Evolutionary conservation across 2,113 vertebrate species (phyloP).

Genomic region (Pipa parva): DNA sequence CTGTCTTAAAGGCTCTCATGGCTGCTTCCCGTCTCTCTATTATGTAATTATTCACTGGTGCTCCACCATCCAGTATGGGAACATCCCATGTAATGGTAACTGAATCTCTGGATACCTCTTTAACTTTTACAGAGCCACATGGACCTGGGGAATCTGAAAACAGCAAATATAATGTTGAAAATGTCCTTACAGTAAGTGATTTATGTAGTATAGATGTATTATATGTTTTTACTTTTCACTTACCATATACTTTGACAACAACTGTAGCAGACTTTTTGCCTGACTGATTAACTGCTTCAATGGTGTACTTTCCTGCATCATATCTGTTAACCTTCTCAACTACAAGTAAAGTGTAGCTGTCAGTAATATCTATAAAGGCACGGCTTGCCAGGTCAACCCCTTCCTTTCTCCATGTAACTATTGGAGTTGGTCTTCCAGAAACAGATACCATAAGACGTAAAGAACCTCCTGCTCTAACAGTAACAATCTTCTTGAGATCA

Average conservation of each 20-base stretch:
- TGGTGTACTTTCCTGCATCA: constrained; percentile 89
- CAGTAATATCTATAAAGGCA: constrained; percentile 87
- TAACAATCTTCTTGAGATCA: constrained; percentile 91
- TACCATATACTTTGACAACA: constrained; percentile 94
- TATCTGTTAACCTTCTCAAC: constrained; percentile 95
- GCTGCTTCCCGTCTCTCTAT: constrained; percentile 94
- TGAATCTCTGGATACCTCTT: constrained; percentile 85
- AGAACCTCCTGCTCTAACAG: constrained; percentile 83
- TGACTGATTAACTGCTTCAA: constrained; percentile 90
- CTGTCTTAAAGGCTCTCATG: constrained; percentile 96
- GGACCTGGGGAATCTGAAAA: constrained; percentile 90
- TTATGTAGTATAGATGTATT: not conserved
- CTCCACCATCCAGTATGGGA: constrained; percentile 86
- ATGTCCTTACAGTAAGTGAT: not conserved
- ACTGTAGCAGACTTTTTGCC: constrained; percentile 91
- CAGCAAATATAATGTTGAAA: not conserved
- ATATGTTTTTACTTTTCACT: constrained; percentile 42
- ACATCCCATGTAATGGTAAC: constrained; percentile 90
- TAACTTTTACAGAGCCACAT: constrained; percentile 80
- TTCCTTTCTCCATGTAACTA: constrained; percentile 86
- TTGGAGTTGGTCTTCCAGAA: constrained; percentile 81
- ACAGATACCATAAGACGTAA: constrained; percentile 83
- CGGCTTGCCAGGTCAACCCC: constrained; percentile 82
- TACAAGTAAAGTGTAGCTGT: constrained; percentile 80
- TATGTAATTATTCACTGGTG: constrained; percentile 91